Evolutionary conservation across 2,113 vertebrate species (phyloP).

Genomic region (Anser cygnoides): DNA sequence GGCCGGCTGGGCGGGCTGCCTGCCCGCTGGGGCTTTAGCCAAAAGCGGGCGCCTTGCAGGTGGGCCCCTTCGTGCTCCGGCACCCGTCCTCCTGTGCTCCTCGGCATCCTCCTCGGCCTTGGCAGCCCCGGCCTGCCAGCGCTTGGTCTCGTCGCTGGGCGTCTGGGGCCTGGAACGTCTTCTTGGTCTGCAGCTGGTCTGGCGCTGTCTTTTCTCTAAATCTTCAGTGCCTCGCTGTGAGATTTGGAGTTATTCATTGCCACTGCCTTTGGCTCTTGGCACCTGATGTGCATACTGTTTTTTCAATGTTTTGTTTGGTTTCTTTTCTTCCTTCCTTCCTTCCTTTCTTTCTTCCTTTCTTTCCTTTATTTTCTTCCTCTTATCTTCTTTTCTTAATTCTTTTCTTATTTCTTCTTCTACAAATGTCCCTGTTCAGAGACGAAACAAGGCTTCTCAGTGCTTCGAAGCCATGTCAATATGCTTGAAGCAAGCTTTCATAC

Average conservation of each 20-base stretch:
- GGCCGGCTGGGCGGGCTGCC: neutral
- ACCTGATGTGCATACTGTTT: neutral
- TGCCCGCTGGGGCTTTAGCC: neutral
- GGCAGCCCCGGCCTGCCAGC: neutral
- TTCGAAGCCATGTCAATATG: neutral
- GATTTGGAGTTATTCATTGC: neutral
- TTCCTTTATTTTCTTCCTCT: no score
- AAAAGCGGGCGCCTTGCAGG: neutral
- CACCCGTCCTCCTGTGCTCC: neutral
- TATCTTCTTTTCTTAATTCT: neutral
- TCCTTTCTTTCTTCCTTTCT: no score
- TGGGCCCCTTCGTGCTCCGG: neutral
- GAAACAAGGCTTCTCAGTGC: neutral
- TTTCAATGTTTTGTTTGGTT: neutral
- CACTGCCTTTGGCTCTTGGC: neutral
- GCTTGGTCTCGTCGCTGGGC: neutral
- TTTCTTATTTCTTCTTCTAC: rapidly evolving
- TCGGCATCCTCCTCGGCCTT: neutral
- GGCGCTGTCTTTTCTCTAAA: neutral
- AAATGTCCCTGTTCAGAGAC: neutral
- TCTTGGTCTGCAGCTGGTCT: neutral
- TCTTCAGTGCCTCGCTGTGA: neutral
- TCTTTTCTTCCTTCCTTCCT: neutral
- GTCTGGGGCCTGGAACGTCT: neutral
- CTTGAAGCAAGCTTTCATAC: neutral